phyloP scores from a whole-genome alignment of 2,113 vertebrate genomes.

The Paraplagusia blochii region DNA sequence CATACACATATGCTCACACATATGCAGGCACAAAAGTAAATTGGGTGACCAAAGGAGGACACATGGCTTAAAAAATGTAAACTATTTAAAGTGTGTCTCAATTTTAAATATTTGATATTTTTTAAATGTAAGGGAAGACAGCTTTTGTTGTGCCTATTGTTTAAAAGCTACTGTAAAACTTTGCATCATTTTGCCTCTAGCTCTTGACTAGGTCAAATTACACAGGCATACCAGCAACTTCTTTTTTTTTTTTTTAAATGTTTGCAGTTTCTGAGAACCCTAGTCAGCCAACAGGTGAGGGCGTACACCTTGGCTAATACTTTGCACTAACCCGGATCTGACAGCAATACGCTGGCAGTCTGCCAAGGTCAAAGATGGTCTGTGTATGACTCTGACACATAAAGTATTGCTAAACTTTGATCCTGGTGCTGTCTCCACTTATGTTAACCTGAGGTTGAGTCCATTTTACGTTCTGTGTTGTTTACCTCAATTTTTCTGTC shows the following conservation, averaged over 20 bases:
- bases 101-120: too few species aligned
- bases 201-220: conserved; percentile 33
- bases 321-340: conserved; percentile 60
- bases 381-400: conserved; percentile 24
- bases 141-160: conserved; percentile 22
- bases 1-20: too few species aligned
- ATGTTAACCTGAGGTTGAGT: conserved; percentile 59
- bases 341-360: conserved; percentile 61
- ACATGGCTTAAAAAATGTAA: too few species aligned
- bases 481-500: conserved; percentile 40
- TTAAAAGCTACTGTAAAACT: conserved; percentile 29
- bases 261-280: conserved; percentile 58
- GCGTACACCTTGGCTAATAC: conserved; percentile 51
- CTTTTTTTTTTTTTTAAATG: conserved; percentile 50
- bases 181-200: conserved; percentile 16
- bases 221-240: conserved; percentile 42
- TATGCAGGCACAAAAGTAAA: too few species aligned
- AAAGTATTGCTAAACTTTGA: conserved; percentile 67
- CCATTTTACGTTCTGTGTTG: conserved; percentile 56
- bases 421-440: conserved; percentile 57
- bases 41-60: too few species aligned
- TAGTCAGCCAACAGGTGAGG: conserved; percentile 39
- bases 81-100: too few species aligned
- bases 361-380: conserved; percentile 50
- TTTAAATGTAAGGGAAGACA: too few species aligned